Base-by-base conservation (phyloP, 1,140 invertebrate species). In the Zaprionus ghesquierei region DNA sequence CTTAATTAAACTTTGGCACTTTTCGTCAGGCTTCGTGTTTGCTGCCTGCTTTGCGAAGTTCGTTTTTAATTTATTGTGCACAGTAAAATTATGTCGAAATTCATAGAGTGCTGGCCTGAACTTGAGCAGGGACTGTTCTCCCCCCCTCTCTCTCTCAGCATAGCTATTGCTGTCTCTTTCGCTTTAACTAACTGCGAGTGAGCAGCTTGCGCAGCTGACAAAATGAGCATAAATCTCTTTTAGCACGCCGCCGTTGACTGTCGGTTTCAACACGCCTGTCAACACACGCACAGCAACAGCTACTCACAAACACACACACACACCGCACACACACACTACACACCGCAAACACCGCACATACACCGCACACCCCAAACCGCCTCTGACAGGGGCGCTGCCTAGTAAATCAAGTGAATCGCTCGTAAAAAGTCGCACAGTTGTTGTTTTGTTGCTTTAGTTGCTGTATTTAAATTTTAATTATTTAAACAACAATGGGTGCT, bases 401-500 rank as follows among this genome's bases (percentile, higher is more conserved):
- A 89, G 85, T 89, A 89, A 89, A 89, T 89, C 84, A 89, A 89
- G 54, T 80, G 77, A 84, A 89, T 89, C 80, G 85, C 85, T 89
- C 85, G 69, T 79, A 89, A 89, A 89, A 85, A 75, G 50, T 65
- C 79, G 66, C 62, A 71, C 75, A 89, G 84, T 86, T 81, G 69
- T 74, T 46, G 63, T 75, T 81, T 22, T 77, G 50, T 75, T 60
- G 70, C 29, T 33, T 53, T 69, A 63, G 54, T 60, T 70, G 49
- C 33, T 50, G 29, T 79, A 64, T 77, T 62, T 76, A 61, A 41
- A 66, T 69, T 81, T 90, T 86, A 89, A 90, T 90, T 90, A 74
- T 90, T 84, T 81, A 74, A 81, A 59, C 85, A 90, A 90, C 89
- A 90, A 90, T 90, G 80, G 89, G 89, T 81, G 89, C 84, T 90